These are phyloP conservation scores for Zonitis immaculata DNA, from an alignment of 2,888 invertebrate genomes.

Conservation along the genomic window DNA sequence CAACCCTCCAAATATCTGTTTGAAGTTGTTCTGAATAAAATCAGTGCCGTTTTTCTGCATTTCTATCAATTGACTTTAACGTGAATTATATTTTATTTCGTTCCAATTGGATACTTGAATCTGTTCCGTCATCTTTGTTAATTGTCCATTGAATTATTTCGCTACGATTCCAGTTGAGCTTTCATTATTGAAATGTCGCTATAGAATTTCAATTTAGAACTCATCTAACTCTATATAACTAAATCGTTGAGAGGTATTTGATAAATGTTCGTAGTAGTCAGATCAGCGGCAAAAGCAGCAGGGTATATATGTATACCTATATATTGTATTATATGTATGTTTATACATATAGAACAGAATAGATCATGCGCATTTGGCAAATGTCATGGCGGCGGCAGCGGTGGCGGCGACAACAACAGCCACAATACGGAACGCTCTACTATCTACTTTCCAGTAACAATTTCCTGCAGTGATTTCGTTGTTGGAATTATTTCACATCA, in stretches of 20 bases:
- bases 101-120: too few species aligned
- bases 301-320: too few species aligned
- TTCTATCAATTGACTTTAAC: too few species aligned
- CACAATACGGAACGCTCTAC: conserved; percentile 54
- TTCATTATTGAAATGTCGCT: conserved; percentile 5
- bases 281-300: neutral
- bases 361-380: conserved; percentile 53
- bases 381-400: conserved; percentile 53
- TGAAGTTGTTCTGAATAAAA: too few species aligned
- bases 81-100: too few species aligned
- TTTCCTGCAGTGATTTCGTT: conserved; percentile 36
- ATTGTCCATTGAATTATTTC: too few species aligned
- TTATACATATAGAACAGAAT: conserved; percentile 44
- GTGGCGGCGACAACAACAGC: conserved; percentile 58
- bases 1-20: too few species aligned
- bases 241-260: conserved; percentile 7
- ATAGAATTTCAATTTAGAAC: conserved; percentile 8
- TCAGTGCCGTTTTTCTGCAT: too few species aligned
- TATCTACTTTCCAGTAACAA: conserved; percentile 18
- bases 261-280: conserved; percentile 13
- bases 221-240: conserved; percentile 8
- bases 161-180: too few species aligned
- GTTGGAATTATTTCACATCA: too few species aligned
- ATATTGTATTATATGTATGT: too few species aligned
- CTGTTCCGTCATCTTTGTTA: too few species aligned